Evolutionary conservation across 2,888 invertebrate species (phyloP), one percentile per base, ranked within the genome.

Genomic region (Lycaena phlaeas): DNA sequence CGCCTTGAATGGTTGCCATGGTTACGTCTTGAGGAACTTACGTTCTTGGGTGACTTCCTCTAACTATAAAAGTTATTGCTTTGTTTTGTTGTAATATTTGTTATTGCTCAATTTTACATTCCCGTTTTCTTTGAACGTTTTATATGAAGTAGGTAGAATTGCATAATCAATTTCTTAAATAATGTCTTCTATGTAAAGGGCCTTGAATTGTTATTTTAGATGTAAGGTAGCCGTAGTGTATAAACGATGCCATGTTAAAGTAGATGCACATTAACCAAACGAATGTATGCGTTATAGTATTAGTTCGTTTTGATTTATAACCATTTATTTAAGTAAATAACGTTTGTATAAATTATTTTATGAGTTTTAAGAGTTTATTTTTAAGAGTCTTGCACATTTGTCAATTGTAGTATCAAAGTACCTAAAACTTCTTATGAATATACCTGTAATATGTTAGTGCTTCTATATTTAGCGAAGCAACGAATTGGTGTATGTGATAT

Each of bases 251-350:
- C 78, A 77, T 77, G 68, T 68, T 72, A 64, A 50, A 45, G 48
- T 60, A 59, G 56, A 40, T 38, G 59, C 63, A 67, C 63, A 55
- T 51, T 38, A 51, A 45, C 44, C 53, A 52, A 63, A 69, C 70
- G 75, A 70, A 72, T 63, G 40, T 76, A 78, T 81, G 77, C 78
- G 79, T 79, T 82, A 71, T 79, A 81, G 79, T 79, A 79, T 78
- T 73, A 64, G 75, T 77, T 79, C 73, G 74, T 79, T 76, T 38
- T 18, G 9, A 46, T 54, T 51, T 45, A 50, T 46, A 43, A 45
- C 46, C 40, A 42, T 45, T 53, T 46, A 47, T 41, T 49, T 41
- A 44, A 44, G 31, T 44, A 51, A 41, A 41, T 45, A 31, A 34
- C 29, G 51, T 41, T 51, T 38, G 30, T 48, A 46, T 41, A 38